These are phyloP conservation scores for Hyla sarda DNA, from an alignment of 2,113 vertebrate genomes.

Conservation along the genomic window DNA sequence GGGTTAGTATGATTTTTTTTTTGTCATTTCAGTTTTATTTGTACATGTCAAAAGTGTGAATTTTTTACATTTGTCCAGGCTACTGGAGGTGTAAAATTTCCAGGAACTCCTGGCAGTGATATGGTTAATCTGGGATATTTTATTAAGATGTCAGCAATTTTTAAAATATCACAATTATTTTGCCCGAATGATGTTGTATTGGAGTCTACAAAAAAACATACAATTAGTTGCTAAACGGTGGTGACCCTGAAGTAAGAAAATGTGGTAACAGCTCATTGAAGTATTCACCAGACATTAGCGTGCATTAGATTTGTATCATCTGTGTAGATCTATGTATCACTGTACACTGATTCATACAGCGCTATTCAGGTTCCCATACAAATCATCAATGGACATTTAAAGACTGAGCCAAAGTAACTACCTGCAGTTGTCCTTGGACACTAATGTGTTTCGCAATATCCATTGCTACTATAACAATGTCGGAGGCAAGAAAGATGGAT, in stretches of 20 bases:
- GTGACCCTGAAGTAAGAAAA: background rate
- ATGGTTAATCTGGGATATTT: background rate
- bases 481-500: background rate
- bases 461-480: constrained; percentile 9
- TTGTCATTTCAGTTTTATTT: too few relatives aligned
- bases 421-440: background rate
- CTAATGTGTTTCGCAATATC: background rate
- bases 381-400: background rate
- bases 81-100: too few relatives aligned
- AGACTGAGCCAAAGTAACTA: background rate
- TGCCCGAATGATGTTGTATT: background rate
- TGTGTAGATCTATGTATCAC: background rate
- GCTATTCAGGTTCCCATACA: constrained; percentile 6
- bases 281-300: background rate
- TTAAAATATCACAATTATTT: background rate
- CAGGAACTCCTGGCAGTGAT: too few relatives aligned
- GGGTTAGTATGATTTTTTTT: too few relatives aligned
- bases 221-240: background rate
- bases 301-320: background rate
- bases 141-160: background rate
- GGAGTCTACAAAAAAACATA: background rate
- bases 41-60: too few relatives aligned
- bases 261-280: background rate
- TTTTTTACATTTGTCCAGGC: too few relatives aligned
- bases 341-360: background rate